Evolutionary conservation across 2,888 invertebrate genomes (phyloP), one percentile per base, ranked within the genome.

Genomic region (Agonopterix alstromeriana): DNA sequence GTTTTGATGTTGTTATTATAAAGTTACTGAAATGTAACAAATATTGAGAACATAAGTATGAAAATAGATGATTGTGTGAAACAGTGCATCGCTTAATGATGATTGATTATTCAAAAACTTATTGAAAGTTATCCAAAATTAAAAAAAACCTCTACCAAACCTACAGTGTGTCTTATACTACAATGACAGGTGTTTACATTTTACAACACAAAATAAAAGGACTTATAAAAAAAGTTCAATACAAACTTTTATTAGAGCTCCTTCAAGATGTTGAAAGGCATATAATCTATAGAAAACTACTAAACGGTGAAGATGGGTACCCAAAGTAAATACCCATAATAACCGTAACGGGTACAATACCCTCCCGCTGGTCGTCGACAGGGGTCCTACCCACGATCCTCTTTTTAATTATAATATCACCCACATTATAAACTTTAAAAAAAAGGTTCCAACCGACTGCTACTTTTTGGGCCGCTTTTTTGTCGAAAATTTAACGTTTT

Each of bases 391-490:
- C 79, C 74, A 65, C 65, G 65, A 69, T 69, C 70, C 77, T 67
- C 77, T 73, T 80, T 83, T 80, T 85, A 87, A 88, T 88, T 88
- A 88, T 79, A 85, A 87, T 87, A 88, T 88, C 88, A 88, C 78
- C 82, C 78, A 83, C 81, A 83, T 83, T 84, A 83, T 76, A 79
- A 78, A 73, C 63, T 81, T 83, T 82, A 56, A 63, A 67, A 55
- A 58, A 63, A 57, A 59, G 52, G 51, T 54, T 54, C 50, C 47
- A 53, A 57, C 57, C 57, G 68, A 69, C 65, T 70, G 75, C 77
- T 76, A 78, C 75, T 73, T 74, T 74, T 72, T 69, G 64, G 67
- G 57, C 48, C 50, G 53, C 55, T 56, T 67, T 56, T 57, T 54
- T 49, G 27, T 27, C 27, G 27, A 27, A 27, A 27, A 5, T 50